These are phyloP conservation scores for Heterodera carotae DNA, from an alignment of 1,140 invertebrate genomes.

Conservation along the genomic window DNA sequence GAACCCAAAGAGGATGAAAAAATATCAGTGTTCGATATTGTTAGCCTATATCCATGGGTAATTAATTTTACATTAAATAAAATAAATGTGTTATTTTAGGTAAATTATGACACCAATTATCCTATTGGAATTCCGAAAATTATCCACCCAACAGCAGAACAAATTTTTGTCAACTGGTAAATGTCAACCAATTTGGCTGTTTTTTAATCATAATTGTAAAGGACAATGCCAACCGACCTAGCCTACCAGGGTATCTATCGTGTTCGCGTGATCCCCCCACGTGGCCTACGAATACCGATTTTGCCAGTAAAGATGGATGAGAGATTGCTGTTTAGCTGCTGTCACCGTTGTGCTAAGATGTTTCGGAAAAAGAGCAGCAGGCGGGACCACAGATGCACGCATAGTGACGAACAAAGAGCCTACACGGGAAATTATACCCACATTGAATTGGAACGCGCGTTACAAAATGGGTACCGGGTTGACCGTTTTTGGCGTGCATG, in stretches of 20 bases:
- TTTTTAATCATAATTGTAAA: background rate
- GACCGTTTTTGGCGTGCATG: background rate
- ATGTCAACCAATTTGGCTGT: background rate
- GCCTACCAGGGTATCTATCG: background rate
- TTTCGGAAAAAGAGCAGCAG: background rate
- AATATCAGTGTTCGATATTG: background rate
- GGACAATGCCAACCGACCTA: background rate
- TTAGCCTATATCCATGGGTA: background rate
- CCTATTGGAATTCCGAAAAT: background rate
- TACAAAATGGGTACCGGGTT: background rate
- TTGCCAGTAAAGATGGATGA: background rate
- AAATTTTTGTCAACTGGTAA: slow-evolving; percentile 1
- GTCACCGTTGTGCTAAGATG: background rate
- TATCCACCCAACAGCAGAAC: background rate
- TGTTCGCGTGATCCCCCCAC: background rate
- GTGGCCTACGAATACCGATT: background rate
- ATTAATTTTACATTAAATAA: background rate
- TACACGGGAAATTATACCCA: slow-evolving; percentile 3
- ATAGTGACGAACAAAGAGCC: background rate
- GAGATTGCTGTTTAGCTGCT: background rate
- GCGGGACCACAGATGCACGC: background rate
- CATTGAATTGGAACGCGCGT: background rate
- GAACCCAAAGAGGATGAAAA: background rate
- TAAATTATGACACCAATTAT: background rate
- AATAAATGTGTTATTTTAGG: background rate